Conservation (phyloP, 2,888 invertebrate species). For the Epinotia bilunana region DNA sequence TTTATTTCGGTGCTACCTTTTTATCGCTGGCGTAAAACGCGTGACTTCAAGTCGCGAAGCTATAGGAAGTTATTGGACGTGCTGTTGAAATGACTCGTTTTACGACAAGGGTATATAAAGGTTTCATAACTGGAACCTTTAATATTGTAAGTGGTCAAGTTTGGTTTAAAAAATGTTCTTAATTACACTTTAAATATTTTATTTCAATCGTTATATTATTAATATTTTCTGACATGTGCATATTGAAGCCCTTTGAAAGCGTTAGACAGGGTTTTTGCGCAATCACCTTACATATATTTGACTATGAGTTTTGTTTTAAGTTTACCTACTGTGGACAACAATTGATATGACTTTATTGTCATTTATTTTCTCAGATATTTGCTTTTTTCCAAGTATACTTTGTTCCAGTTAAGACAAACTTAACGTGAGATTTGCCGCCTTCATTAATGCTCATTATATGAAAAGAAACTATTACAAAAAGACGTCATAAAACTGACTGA, state of each 20-base stretch:
- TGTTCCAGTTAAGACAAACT: too few species aligned
- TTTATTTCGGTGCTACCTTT: constrained; percentile 63
- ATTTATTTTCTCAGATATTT: background rate
- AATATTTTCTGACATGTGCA: background rate
- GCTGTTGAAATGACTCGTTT: constrained; percentile 35
- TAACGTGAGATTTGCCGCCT: too few species aligned
- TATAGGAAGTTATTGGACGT: constrained; percentile 39
- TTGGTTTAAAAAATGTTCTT: constrained; percentile 10
- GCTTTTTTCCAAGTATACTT: too few species aligned
- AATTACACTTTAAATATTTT: constrained; percentile 1
- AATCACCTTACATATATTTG: too few species aligned
- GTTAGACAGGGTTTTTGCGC: too few species aligned
- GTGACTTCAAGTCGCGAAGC: constrained; percentile 51
- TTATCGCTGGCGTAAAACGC: constrained; percentile 59
- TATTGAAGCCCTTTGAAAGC: background rate
- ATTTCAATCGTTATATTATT: background rate
- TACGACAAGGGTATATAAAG: constrained; percentile 21
- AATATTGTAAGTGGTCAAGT: constrained; percentile 10
- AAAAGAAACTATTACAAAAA: too few species aligned
- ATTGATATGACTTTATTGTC: too few species aligned
- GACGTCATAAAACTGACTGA: too few species aligned
- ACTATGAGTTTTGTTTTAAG: too few species aligned
- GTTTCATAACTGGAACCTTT: constrained; percentile 20
- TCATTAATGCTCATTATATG: too few species aligned
- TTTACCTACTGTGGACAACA: too few species aligned